Conservation (phyloP, 2,888 invertebrate genomes). For the Glyphotaelius pellucidus region DNA sequence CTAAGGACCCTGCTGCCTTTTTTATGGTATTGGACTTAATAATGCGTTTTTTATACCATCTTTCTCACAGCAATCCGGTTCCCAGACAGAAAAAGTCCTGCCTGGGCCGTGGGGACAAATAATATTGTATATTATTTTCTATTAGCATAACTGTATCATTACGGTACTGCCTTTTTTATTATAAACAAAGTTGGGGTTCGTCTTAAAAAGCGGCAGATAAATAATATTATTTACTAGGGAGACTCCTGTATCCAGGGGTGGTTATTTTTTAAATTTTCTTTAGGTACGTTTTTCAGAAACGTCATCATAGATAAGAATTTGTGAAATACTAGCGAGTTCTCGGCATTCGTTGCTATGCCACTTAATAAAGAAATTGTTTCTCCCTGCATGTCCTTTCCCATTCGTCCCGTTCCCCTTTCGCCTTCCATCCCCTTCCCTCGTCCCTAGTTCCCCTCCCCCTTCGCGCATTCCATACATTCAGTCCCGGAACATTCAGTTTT, state of each 20-base stretch:
- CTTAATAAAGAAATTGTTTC: too few relatives aligned
- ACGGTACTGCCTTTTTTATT: slow-evolving; percentile 44
- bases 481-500: too few relatives aligned
- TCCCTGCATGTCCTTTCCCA: too few relatives aligned
- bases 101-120: slow-evolving; percentile 42
- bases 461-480: too few relatives aligned
- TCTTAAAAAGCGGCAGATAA: slow-evolving; percentile 55
- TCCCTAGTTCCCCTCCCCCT: too few relatives aligned
- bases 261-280: not conserved
- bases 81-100: slow-evolving; percentile 39
- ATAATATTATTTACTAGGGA: slow-evolving; percentile 50
- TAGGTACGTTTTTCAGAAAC: not conserved
- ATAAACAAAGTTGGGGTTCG: slow-evolving; percentile 46
- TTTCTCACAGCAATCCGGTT: slow-evolving; percentile 50
- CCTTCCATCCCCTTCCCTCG: too few relatives aligned
- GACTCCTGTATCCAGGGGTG: slow-evolving; percentile 20
- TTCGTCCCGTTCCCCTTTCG: too few relatives aligned
- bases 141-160: slow-evolving; percentile 60
- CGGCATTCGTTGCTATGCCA: too few relatives aligned
- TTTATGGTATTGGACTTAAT: slow-evolving; percentile 8
- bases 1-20: not conserved
- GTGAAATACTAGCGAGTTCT: too few relatives aligned
- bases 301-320: not conserved
- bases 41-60: slow-evolving; percentile 37
- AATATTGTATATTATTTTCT: slow-evolving; percentile 43